Percentiles rank a stretch among this genome's conserved stretches.
These are phyloP conservation scores for Azemiops feae DNA, from an alignment of 2,113 vertebrate species.

Conservation along the genomic window DNA sequence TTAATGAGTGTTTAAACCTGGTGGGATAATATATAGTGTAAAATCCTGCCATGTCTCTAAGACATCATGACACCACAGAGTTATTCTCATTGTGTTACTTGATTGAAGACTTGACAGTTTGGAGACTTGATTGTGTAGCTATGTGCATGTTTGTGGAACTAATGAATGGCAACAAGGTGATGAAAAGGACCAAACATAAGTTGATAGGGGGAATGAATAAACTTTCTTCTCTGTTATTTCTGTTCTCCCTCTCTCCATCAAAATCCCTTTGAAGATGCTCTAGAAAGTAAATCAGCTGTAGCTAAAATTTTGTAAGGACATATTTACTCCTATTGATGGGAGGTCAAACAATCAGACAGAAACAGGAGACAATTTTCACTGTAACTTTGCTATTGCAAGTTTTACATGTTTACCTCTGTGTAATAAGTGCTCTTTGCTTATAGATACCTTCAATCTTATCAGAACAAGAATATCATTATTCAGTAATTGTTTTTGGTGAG, in stretches of 20 bases:
- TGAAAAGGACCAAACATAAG: not conserved
- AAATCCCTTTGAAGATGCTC: not conserved
- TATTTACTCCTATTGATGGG: not conserved
- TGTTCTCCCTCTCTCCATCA: not conserved
- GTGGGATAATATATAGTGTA: constrained; percentile 34
- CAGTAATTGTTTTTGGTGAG: not conserved
- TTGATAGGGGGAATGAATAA: not conserved
- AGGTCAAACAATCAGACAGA: not conserved
- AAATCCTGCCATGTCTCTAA: not conserved
- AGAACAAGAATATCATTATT: not conserved
- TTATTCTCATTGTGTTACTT: not conserved
- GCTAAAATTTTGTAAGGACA: not conserved
- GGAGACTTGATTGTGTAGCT: not conserved
- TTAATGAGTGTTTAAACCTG: constrained; percentile 53
- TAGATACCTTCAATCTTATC: not conserved
- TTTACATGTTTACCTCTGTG: not conserved
- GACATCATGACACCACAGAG: not conserved
- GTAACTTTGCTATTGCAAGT: not conserved
- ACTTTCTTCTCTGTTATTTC: not conserved
- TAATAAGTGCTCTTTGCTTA: not conserved
- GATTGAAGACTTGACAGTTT: not conserved
- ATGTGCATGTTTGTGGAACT: not conserved
- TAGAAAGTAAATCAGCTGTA: not conserved
- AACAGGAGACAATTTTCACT: not conserved
- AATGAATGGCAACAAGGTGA: not conserved